These are phyloP conservation scores for Ichneumoninae sp. DNA, from an alignment of 2,888 invertebrate genomes.

Conservation along the genomic window DNA sequence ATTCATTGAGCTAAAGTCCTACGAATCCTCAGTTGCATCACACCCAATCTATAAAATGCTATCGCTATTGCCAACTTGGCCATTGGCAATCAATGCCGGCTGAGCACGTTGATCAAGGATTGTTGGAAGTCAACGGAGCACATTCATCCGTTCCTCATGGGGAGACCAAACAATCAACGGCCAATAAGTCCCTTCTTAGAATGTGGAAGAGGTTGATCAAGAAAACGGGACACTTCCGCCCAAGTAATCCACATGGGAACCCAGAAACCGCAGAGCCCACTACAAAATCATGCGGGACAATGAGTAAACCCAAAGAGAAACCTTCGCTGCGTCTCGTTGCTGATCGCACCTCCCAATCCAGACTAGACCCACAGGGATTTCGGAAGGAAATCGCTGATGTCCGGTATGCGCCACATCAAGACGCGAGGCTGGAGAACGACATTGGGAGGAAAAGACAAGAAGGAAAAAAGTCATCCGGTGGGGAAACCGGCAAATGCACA, in stretches of 20 bases:
- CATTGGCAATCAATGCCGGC: too few relatives aligned
- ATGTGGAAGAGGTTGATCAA: neutral
- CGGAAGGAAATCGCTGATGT: constrained; percentile 39
- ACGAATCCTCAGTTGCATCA: too few relatives aligned
- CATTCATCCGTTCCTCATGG: neutral
- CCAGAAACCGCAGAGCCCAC: neutral
- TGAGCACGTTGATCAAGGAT: too few relatives aligned
- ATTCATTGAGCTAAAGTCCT: too few relatives aligned
- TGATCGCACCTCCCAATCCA: constrained; percentile 17
- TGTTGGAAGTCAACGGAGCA: neutral
- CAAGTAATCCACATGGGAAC: neutral
- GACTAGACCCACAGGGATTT: constrained; percentile 31
- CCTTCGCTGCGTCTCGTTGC: neutral
- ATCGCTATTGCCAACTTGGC: too few relatives aligned
- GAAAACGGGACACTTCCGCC: neutral
- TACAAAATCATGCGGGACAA: neutral
- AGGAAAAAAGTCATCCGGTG: neutral
- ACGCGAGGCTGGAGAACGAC: neutral
- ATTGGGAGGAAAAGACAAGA: neutral
- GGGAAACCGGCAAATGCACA: neutral
- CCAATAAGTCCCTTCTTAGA: neutral
- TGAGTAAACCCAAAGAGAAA: neutral
- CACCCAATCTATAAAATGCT: too few relatives aligned
- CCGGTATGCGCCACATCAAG: constrained; percentile 28
- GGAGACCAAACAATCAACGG: neutral